Evolutionary conservation across 2,797 vertebrate species (phyloP).

Genomic region (Selene dorsalis): DNA sequence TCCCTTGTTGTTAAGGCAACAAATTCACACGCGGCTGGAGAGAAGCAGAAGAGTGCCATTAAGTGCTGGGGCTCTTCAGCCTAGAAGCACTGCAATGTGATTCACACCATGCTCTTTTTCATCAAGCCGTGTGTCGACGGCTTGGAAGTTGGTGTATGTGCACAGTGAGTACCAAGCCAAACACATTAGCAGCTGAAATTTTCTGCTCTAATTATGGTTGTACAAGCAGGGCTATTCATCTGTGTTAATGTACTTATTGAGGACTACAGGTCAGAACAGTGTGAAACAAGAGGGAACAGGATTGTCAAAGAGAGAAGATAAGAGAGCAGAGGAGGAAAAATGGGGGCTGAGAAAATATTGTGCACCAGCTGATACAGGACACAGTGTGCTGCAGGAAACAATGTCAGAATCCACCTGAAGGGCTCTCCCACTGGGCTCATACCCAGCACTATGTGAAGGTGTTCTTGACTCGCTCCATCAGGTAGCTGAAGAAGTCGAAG

Average conservation of each 20-base stretch:
- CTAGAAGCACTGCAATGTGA: constrained; percentile 54
- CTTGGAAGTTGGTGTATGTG: constrained; percentile 55
- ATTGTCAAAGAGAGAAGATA: constrained; percentile 47
- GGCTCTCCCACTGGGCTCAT: constrained; percentile 85
- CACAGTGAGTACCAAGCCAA: constrained; percentile 62
- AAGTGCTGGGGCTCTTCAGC: constrained; percentile 63
- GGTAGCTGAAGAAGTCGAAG: constrained; percentile 83
- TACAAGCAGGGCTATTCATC: constrained; percentile 67
- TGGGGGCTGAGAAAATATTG: constrained; percentile 13
- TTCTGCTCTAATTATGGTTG: constrained; percentile 70
- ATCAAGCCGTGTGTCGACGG: constrained; percentile 51
- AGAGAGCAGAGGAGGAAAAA: constrained; percentile 1
- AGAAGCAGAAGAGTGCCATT: constrained; percentile 59
- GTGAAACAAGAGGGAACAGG: constrained; percentile 57
- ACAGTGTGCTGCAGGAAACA: constrained; percentile 29
- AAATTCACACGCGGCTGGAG: constrained; percentile 35
- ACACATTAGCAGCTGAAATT: constrained; percentile 75
- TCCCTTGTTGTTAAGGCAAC: constrained; percentile 53
- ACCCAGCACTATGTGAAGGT: constrained; percentile 84
- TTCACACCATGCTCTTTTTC: constrained; percentile 56
- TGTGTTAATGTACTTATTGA: constrained; percentile 70
- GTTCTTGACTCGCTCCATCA: constrained; percentile 84
- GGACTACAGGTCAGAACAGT: constrained; percentile 60
- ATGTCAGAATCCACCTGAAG: constrained; percentile 81
- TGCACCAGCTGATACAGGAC: constrained; percentile 27